phyloP scores from a whole-genome alignment of 2,797 vertebrate genomes.

The Sebastiscus albofasciatus region DNA sequence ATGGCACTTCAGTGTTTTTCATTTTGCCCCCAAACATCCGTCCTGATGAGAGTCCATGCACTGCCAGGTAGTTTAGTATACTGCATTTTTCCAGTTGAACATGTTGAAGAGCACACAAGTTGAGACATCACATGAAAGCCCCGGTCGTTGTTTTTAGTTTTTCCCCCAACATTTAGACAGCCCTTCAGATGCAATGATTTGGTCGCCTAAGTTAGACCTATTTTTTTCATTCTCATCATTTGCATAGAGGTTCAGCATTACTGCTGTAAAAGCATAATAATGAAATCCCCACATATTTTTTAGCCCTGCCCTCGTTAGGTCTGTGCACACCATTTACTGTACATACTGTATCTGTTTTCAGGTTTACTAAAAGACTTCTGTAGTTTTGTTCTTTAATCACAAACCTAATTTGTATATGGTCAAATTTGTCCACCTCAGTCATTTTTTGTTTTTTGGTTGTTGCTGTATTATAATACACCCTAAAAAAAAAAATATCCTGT shows the following conservation, averaged over 20 bases:
- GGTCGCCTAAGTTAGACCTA: neutral
- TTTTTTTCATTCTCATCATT: neutral
- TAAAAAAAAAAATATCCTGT: constrained; percentile 34
- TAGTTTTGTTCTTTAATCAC: constrained; percentile 79
- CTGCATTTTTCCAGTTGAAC: neutral
- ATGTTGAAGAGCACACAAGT: constrained; percentile 13
- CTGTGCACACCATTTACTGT: constrained; percentile 76
- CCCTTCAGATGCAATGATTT: neutral
- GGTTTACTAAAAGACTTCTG: constrained; percentile 75
- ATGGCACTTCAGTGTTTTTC: constrained; percentile 14
- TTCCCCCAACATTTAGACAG: neutral
- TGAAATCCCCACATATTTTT: constrained; percentile 17
- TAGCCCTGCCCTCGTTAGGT: constrained; percentile 35
- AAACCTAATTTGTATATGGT: constrained; percentile 77
- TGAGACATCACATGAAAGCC: neutral
- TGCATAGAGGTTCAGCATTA: neutral
- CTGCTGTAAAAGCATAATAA: neutral
- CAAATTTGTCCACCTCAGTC: constrained; percentile 58
- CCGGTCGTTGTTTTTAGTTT: neutral
- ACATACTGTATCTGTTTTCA: constrained; percentile 78
- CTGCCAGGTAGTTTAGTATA: constrained; percentile 16
- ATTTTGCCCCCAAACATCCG: constrained; percentile 3
- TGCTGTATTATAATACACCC: constrained; percentile 61
- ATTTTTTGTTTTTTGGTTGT: constrained; percentile 59
- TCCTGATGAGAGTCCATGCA: constrained; percentile 13